Evolutionary conservation across 2,888 invertebrate genomes (phyloP).

Genomic region (Byasa hedistus): DNA sequence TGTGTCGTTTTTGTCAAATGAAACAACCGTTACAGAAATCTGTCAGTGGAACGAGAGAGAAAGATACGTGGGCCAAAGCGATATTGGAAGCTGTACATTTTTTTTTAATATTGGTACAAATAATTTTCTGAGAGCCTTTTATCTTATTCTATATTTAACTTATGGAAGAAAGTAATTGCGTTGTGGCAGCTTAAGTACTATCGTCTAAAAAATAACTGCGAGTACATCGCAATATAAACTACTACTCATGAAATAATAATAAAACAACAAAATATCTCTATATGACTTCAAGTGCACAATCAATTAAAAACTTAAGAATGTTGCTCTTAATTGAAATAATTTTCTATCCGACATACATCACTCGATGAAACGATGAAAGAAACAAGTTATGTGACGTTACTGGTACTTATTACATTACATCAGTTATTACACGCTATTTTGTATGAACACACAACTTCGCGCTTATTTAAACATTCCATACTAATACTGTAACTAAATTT

Average conservation of each 20-base stretch:
- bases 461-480: conserved; percentile 23
- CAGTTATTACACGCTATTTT: conserved; percentile 23
- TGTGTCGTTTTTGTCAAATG: conserved; percentile 51
- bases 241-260: no score
- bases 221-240: no score
- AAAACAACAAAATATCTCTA: no score
- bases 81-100: not conserved
- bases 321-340: conserved; percentile 6
- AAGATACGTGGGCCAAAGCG: conserved; percentile 7
- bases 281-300: no score
- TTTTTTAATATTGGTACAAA: not conserved
- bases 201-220: not conserved
- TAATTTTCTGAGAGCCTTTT: not conserved
- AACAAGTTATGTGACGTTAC: conserved; percentile 26
- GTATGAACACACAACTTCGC: conserved; percentile 22
- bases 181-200: not conserved
- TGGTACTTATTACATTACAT: conserved; percentile 26
- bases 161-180: not conserved
- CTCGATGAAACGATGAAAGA: conserved; percentile 1
- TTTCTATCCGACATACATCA: conserved; percentile 3
- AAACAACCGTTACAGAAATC: conserved; percentile 47
- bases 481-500: conserved; percentile 11
- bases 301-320: not conserved
- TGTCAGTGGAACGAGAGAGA: conserved; percentile 18
- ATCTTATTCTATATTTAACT: not conserved